These are phyloP conservation scores for Craterocephalus amniculus DNA, from an alignment of 2,797 vertebrate genomes.

Conservation along the genomic window DNA sequence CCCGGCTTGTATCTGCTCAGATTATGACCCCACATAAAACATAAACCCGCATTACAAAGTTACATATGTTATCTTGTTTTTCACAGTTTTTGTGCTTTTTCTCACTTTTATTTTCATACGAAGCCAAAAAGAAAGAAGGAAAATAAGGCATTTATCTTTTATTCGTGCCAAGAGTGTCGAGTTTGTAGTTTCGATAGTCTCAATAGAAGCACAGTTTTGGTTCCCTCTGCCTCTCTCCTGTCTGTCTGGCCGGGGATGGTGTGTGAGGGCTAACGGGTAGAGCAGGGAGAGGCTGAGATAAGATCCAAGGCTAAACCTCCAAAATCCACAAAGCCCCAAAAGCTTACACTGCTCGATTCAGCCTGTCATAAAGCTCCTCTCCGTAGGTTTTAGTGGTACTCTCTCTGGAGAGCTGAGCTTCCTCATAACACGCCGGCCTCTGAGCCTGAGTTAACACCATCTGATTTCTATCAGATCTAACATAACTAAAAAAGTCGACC, in stretches of 20 bases:
- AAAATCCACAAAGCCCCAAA: slow-evolving; percentile 65
- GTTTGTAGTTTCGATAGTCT: slow-evolving; percentile 50
- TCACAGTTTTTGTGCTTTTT: neutral
- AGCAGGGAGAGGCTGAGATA: slow-evolving; percentile 58
- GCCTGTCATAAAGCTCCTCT: slow-evolving; percentile 55
- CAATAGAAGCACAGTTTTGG: slow-evolving; percentile 32
- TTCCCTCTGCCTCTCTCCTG: slow-evolving; percentile 59
- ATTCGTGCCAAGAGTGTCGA: slow-evolving; percentile 18
- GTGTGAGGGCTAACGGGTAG: slow-evolving; percentile 46
- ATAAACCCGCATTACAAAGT: slow-evolving; percentile 11
- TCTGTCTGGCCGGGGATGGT: slow-evolving; percentile 47
- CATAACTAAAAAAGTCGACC: neutral
- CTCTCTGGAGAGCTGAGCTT: slow-evolving; percentile 49
- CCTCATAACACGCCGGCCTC: slow-evolving; percentile 33
- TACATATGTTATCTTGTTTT: slow-evolving; percentile 9
- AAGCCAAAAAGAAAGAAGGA: neutral
- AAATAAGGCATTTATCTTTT: slow-evolving; percentile 7
- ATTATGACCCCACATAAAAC: slow-evolving; percentile 37
- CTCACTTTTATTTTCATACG: neutral
- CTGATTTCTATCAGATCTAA: slow-evolving; percentile 14
- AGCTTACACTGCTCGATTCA: slow-evolving; percentile 42
- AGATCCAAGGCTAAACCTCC: slow-evolving; percentile 63
- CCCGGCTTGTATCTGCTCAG: slow-evolving; percentile 54
- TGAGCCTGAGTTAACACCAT: slow-evolving; percentile 34
- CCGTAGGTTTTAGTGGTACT: slow-evolving; percentile 63